Conservation (phyloP, 1,140 invertebrate genomes). For the Heliothis subflexa region DNA sequence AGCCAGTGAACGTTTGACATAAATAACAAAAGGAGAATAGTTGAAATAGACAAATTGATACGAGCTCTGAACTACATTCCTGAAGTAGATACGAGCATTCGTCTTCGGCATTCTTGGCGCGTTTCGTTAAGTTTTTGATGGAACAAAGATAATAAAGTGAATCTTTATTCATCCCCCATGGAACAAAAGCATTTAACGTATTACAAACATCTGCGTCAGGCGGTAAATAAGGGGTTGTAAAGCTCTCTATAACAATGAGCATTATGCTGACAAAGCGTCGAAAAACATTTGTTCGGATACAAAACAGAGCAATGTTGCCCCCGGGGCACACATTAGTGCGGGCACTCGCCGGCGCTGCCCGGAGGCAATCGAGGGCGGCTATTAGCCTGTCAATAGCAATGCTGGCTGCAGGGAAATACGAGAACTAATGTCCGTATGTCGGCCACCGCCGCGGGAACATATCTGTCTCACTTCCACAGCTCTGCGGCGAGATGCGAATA, state of each 20-base stretch:
- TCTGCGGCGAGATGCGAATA: no score
- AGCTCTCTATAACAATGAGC: background rate
- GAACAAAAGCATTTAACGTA: no score
- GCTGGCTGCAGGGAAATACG: background rate
- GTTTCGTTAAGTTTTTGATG: no score
- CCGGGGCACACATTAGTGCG: background rate
- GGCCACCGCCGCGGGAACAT: background rate
- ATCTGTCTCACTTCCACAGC: background rate
- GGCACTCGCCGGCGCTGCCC: background rate
- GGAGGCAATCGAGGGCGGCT: background rate
- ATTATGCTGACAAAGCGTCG: background rate
- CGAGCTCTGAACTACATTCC: no score
- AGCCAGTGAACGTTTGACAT: background rate
- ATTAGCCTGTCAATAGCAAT: conserved; percentile 1
- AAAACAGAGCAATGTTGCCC: background rate
- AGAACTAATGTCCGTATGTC: background rate
- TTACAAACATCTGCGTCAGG: no score
- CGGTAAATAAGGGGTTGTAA: no score
- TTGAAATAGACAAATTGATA: no score
- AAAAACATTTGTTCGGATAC: background rate
- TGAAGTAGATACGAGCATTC: no score
- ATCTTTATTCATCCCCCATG: no score
- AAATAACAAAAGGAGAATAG: background rate
- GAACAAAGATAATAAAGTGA: no score
- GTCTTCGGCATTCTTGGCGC: no score